These are phyloP conservation scores for Acrocera orbiculus DNA, from an alignment of 2,888 invertebrate species.

Conservation along the genomic window DNA sequence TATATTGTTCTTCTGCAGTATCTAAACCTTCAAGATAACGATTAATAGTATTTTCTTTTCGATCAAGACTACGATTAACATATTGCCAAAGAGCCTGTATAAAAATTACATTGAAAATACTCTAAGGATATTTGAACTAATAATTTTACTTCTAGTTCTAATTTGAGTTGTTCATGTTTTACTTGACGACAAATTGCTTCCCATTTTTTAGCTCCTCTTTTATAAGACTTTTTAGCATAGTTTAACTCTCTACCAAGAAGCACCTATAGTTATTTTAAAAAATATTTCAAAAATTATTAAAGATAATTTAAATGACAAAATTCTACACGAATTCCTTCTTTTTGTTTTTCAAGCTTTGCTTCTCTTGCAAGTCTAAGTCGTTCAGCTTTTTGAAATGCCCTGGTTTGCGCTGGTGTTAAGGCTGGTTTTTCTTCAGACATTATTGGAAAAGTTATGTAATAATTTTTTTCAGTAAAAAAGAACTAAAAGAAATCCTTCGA, in stretches of 20 bases:
- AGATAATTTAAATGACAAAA: no score
- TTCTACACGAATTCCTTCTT: background rate
- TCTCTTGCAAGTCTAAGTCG: slow-evolving; percentile 1
- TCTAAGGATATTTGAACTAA: no score
- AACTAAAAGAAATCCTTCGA: no score
- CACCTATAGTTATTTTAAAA: slow-evolving; percentile 1
- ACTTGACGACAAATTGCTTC: slow-evolving; percentile 6
- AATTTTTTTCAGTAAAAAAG: no score
- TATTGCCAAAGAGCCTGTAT: background rate
- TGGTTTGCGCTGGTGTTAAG: slow-evolving; percentile 5
- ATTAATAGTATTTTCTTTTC: slow-evolving; percentile 21
- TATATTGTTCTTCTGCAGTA: slow-evolving; percentile 20
- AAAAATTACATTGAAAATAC: background rate
- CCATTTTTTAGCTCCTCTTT: slow-evolving; percentile 8
- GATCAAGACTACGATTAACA: slow-evolving; percentile 12
- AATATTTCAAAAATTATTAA: slow-evolving; percentile 1
- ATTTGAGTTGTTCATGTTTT: slow-evolving; percentile 6
- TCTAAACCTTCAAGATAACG: slow-evolving; percentile 18
- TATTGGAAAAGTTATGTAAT: background rate
- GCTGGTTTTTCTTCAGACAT: slow-evolving; percentile 4
- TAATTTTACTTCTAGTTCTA: slow-evolving; percentile 7
- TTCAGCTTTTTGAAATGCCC: slow-evolving; percentile 1
- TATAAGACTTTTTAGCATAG: slow-evolving; percentile 5
- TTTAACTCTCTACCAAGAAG: slow-evolving; percentile 8
- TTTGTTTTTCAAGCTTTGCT: background rate